Conservation (phyloP, 2,797 vertebrate genomes). For the Enoplosus armatus region DNA sequence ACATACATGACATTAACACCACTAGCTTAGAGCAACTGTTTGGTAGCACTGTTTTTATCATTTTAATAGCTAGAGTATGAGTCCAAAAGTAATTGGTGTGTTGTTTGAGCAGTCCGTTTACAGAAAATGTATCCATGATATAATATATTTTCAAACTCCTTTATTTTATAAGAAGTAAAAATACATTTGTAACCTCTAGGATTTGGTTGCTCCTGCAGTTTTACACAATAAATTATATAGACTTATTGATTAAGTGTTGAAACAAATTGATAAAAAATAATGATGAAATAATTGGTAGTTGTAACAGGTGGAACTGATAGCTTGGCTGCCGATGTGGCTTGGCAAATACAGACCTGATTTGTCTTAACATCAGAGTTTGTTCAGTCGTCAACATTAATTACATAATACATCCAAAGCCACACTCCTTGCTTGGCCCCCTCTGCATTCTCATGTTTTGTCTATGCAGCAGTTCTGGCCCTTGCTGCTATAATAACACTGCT, state of each 20-base stretch:
- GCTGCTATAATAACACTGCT: not conserved
- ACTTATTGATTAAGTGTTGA: not conserved
- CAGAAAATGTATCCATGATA: not conserved
- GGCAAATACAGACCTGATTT: not conserved
- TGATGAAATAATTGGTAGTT: not conserved
- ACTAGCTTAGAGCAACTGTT: not conserved
- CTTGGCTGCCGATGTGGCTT: not conserved
- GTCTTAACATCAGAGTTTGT: not conserved
- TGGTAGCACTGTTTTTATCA: not conserved
- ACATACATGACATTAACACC: not conserved
- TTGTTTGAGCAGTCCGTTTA: not conserved
- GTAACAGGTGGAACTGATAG: not conserved
- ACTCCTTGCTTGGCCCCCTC: not conserved
- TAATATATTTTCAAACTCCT: not conserved
- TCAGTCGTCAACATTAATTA: constrained; percentile 6
- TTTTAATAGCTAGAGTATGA: not conserved
- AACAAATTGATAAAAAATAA: not conserved
- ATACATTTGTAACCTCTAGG: not conserved
- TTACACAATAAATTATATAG: not conserved
- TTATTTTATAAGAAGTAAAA: not conserved
- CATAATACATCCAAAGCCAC: constrained; percentile 13
- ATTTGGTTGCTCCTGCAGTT: constrained; percentile 10
- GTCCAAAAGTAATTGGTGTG: constrained; percentile 1
- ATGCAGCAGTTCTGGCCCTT: not conserved
- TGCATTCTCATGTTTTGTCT: constrained; percentile 20